phyloP scores from a whole-genome alignment of 2,113 vertebrate species.

The Neofelis nebulosa region DNA sequence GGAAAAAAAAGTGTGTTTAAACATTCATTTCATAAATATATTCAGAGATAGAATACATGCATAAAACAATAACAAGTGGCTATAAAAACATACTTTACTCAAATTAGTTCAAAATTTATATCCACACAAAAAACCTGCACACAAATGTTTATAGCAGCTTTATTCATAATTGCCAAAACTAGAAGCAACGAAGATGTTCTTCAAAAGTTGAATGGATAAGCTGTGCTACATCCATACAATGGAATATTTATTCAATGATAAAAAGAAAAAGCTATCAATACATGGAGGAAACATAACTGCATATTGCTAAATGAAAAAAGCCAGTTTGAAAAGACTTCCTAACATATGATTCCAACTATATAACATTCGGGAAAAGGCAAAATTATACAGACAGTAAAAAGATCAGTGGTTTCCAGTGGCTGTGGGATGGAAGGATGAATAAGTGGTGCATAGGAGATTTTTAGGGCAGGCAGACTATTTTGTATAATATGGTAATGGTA shows the following conservation, averaged over 20 bases:
- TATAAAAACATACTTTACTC: not conserved
- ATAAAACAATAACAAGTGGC: not conserved
- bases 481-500: not conserved
- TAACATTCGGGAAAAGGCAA: conserved; percentile 3
- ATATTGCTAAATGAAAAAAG: not conserved
- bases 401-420: not conserved
- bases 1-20: not conserved
- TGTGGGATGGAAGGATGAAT: not conserved
- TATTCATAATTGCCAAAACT: conserved; percentile 19
- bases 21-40: conserved; percentile 20
- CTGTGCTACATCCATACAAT: not conserved
- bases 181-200: not conserved
- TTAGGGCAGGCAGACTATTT: not conserved
- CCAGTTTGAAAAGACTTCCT: not conserved
- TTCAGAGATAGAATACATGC: not conserved
- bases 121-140: not conserved
- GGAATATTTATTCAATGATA: conserved; percentile 2
- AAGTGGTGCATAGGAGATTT: not conserved
- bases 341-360: not conserved
- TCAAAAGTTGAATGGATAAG: not conserved
- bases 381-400: not conserved
- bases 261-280: conserved; percentile 1
- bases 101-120: not conserved
- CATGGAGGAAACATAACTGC: not conserved
- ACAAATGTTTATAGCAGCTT: not conserved